phyloP scores from a whole-genome alignment of 1,140 invertebrate species.

The Drosophila albomicans region DNA sequence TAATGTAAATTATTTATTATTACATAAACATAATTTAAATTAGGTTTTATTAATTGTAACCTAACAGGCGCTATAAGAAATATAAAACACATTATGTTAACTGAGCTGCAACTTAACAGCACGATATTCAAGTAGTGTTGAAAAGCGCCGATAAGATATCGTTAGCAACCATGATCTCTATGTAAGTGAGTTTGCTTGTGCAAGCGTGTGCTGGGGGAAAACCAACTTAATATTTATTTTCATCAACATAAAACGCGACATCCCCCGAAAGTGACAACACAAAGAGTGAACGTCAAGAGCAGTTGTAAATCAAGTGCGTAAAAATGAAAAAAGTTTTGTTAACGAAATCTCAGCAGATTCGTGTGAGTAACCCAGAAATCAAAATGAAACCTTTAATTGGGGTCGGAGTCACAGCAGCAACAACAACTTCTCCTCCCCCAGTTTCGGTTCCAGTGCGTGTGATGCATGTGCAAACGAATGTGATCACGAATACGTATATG shows the following conservation, averaged over 20 bases:
- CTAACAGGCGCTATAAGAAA: too few species aligned
- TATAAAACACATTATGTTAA: too few species aligned
- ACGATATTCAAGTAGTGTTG: conserved; percentile 10
- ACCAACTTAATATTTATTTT: conserved; percentile 54
- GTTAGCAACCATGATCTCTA: conserved; percentile 23
- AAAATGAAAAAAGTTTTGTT: conserved; percentile 73
- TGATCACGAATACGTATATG: conserved; percentile 54
- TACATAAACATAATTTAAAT: too few species aligned
- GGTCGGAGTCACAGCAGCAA: neutral
- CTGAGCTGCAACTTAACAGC: neutral
- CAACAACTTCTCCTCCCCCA: conserved; percentile 1
- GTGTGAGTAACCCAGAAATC: conserved; percentile 33
- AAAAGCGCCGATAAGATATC: neutral
- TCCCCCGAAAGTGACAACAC: conserved; percentile 38
- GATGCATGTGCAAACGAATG: conserved; percentile 24
- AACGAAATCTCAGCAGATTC: conserved; percentile 62
- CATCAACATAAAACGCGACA: conserved; percentile 35
- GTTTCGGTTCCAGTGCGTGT: conserved; percentile 18
- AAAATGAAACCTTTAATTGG: conserved; percentile 24
- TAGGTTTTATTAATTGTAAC: too few species aligned
- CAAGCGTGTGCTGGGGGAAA: conserved; percentile 64
- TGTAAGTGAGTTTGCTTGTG: conserved; percentile 8
- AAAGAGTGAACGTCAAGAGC: neutral
- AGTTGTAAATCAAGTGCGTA: neutral
- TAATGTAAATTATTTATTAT: too few species aligned